Conservation (phyloP, 2,888 invertebrate species). For the Crematogaster levior region DNA sequence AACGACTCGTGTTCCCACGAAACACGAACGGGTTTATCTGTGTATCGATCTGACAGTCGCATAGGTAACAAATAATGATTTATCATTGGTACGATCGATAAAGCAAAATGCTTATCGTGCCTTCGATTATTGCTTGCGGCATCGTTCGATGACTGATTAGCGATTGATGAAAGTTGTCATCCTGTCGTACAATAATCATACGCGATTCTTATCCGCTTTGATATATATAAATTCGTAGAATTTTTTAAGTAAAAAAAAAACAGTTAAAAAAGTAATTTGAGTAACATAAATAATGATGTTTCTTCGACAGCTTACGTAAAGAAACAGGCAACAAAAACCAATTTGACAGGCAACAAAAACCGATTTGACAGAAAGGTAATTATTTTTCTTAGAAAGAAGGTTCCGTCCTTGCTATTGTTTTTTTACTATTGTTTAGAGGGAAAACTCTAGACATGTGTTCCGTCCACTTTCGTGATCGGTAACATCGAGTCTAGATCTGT, state of each 20-base stretch:
- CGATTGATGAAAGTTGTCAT: background rate
- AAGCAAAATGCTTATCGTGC: slow-evolving; percentile 57
- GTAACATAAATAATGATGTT: background rate
- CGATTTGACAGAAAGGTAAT: background rate
- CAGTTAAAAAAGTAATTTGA: background rate
- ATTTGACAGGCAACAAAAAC: background rate
- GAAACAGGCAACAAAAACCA: background rate
- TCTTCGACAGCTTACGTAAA: background rate
- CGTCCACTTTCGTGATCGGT: background rate
- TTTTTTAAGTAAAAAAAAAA: background rate
- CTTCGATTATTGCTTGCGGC: slow-evolving; percentile 48
- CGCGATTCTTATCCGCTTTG: background rate
- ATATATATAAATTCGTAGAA: background rate
- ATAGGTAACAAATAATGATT: slow-evolving; percentile 57
- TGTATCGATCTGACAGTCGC: slow-evolving; percentile 20
- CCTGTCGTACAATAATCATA: no score
- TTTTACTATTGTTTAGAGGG: background rate
- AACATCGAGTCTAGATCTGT: background rate
- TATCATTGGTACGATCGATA: slow-evolving; percentile 56
- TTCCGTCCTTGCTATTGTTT: background rate
- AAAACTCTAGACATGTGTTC: background rate
- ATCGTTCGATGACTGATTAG: slow-evolving; percentile 67
- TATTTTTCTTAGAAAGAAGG: background rate
- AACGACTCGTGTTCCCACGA: slow-evolving; percentile 29
- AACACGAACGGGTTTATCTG: slow-evolving; percentile 16